Percentiles rank a stretch among this genome's conserved stretches.
These are phyloP conservation scores for Pempheris klunzingeri DNA, from an alignment of 2,797 vertebrate genomes.

Conservation along the genomic window DNA sequence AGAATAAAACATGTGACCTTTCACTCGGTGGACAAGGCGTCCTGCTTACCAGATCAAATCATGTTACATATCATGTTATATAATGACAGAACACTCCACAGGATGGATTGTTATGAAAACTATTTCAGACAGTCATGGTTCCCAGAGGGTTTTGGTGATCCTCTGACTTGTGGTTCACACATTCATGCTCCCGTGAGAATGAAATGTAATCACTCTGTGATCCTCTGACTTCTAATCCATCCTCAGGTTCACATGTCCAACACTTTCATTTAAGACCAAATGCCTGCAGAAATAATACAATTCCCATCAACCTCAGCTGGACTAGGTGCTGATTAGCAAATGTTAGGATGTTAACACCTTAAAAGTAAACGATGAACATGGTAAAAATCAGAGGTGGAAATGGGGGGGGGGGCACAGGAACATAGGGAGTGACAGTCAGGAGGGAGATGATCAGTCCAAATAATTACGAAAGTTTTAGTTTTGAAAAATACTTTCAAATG, in stretches of 20 bases:
- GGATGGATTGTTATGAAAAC: no score
- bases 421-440: no score
- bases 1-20: conserved; percentile 10
- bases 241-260: not conserved
- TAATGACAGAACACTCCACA: no score
- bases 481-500: not conserved
- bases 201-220: not conserved
- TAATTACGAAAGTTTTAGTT: not conserved
- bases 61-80: no score
- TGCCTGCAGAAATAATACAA: not conserved
- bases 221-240: not conserved
- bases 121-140: not conserved
- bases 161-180: not conserved
- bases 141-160: no score
- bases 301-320: no score
- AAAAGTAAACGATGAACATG: no score
- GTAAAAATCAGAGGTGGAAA: no score
- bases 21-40: not conserved
- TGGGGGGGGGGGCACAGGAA: no score
- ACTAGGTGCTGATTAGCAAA: no score
- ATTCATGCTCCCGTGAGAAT: not conserved
- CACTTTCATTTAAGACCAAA: not conserved
- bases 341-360: no score
- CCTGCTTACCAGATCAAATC: not conserved
- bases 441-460: no score